Conservation (phyloP, 2,113 vertebrate species). For the Hippocampus zosterae region DNA sequence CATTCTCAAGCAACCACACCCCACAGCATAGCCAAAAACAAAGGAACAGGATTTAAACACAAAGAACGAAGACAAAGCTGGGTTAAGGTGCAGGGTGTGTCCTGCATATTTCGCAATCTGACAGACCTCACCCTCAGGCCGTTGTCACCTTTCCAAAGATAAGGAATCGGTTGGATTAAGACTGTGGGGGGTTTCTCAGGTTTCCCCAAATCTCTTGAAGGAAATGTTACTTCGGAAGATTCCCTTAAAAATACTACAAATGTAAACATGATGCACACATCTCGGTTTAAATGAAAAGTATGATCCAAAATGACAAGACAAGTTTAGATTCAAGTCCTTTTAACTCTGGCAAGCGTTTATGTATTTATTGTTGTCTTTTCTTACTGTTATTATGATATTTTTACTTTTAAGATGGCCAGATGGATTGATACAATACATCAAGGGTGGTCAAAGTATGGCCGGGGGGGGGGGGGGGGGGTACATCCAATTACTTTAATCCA, state of each 20-base stretch:
- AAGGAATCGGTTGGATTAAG: slow-evolving; percentile 3
- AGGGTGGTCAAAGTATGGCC: background rate
- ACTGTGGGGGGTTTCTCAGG: background rate
- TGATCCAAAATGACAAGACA: background rate
- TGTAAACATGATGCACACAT: background rate
- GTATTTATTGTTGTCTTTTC: too few relatives aligned
- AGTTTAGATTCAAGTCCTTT: background rate
- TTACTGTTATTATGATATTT: background rate
- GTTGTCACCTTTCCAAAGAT: background rate
- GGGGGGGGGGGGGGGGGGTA: too few relatives aligned
- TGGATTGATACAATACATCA: background rate
- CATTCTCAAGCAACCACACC: slow-evolving; percentile 47
- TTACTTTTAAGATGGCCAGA: too few relatives aligned
- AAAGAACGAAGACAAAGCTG: slow-evolving; percentile 10
- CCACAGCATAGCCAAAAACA: slow-evolving; percentile 18
- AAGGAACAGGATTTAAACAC: slow-evolving; percentile 30
- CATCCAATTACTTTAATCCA: background rate
- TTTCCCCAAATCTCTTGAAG: background rate
- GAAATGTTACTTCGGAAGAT: background rate
- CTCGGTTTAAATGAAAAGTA: background rate
- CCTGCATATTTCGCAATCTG: slow-evolving; percentile 20
- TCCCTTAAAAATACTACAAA: background rate
- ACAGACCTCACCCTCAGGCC: slow-evolving; percentile 23
- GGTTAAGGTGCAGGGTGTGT: slow-evolving; percentile 47
- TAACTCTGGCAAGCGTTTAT: background rate